Base-by-base conservation (phyloP, 2,797 vertebrate genomes). In the Epinephelus coioides region DNA sequence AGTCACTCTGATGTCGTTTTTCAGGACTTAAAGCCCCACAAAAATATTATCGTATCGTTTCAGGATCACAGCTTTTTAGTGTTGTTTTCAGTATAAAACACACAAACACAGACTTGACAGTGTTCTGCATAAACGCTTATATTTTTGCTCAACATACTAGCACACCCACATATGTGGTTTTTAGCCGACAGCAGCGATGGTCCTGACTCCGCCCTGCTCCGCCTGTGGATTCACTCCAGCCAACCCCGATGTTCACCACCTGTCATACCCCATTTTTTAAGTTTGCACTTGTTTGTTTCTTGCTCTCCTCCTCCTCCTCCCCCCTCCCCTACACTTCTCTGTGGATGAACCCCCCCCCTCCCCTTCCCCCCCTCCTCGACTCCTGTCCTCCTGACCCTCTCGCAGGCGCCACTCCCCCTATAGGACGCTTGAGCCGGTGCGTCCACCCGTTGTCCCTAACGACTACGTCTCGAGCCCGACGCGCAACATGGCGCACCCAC, bases 381-480 rank as follows among this genome's bases (percentile, higher is more conserved):
- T 86, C 82, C 84, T 79, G 76, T 79, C 86, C 86, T 81, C 91
- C 85, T 82, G 86, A 89, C 83, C 93, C 93, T 95, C 95, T 91
- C 92, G 93, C 96, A 99, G 98, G 96, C 97, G 98, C 91, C 97
- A 99, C 95, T 99, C 98, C 96, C 98, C 98, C 88, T 99, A 99
- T 93, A 96, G 98, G 96, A 99, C 98, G 27, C 96, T 99, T 86
- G 98, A 99, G 96, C 98, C 98, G 61, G 98, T 99, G 94, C 98
- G 98, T 94, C 97, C 98, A 83, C 98, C 98, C 53, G 98, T 99
- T 95, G 96, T 99, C 93, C 98, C 98, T 95, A 99, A 99, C 91
- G 98, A 99, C 97, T 99, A 99, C 87, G 98, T 99, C 95, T 97
- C 96, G 74, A 99, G 98, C 94, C 98, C 98, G 92, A 99, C 98